These are phyloP conservation scores for Mamestra brassicae DNA, from an alignment of 2,888 invertebrate genomes.

Conservation along the genomic window DNA sequence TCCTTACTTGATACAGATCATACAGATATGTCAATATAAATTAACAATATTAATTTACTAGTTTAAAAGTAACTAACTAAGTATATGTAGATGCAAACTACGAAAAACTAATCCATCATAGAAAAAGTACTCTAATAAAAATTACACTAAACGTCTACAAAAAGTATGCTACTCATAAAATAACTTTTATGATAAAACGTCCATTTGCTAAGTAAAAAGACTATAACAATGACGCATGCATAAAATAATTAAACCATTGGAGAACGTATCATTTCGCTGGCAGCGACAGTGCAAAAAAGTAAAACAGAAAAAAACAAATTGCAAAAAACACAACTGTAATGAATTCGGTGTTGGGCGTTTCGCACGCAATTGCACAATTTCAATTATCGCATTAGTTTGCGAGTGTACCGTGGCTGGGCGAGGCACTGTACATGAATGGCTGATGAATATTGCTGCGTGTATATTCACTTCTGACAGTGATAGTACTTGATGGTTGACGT, in stretches of 20 bases:
- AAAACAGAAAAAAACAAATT: conserved; percentile 77
- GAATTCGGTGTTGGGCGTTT: conserved; percentile 88
- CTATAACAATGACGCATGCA: conserved; percentile 69
- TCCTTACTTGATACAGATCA: not conserved
- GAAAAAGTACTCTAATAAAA: conserved; percentile 46
- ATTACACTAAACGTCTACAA: conserved; percentile 50
- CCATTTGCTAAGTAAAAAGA: conserved; percentile 74
- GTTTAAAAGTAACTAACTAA: not conserved
- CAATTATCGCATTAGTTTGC: conserved; percentile 90
- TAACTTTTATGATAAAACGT: conserved; percentile 65
- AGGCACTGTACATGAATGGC: conserved; percentile 68
- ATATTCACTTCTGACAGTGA: conserved; percentile 71
- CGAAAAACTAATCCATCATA: conserved; percentile 41
- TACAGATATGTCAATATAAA: not conserved
- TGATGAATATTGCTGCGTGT: conserved; percentile 77
- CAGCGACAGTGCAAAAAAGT: conserved; percentile 75
- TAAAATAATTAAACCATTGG: conserved; percentile 86
- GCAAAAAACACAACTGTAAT: conserved; percentile 86
- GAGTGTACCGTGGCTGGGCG: conserved; percentile 75
- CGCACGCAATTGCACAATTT: conserved; percentile 91
- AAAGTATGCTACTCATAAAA: conserved; percentile 60
- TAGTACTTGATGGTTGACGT: conserved; percentile 63
- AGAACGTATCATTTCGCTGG: conserved; percentile 80
- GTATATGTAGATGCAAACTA: conserved; percentile 11
- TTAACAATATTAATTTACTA: not conserved